Conservation (phyloP, 1,140 invertebrate genomes). For the Bombus soroeensis region DNA sequence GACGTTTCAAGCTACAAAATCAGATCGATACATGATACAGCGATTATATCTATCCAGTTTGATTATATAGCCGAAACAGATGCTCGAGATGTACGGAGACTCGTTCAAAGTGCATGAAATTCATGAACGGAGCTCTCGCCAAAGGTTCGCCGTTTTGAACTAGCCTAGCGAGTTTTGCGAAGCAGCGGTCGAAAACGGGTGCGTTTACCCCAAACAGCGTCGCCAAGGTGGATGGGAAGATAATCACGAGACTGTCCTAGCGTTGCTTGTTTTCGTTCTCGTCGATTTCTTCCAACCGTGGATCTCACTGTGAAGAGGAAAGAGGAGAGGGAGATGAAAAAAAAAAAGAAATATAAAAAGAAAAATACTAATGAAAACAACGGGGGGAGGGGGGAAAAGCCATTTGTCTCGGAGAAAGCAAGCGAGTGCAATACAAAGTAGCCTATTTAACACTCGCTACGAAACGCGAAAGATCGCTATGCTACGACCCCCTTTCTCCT, state of each 20-base stretch:
- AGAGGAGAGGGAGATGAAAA: not conserved
- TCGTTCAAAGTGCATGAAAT: no score
- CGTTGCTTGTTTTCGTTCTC: not conserved
- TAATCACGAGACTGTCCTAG: not conserved
- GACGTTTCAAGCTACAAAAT: no score
- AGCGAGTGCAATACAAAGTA: constrained; percentile 44
- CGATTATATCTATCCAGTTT: no score
- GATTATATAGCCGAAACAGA: no score
- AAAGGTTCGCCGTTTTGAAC: not conserved
- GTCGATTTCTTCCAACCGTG: not conserved
- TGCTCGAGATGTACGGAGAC: no score
- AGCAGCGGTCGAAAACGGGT: not conserved
- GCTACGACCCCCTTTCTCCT: not conserved
- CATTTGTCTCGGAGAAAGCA: constrained; percentile 47
- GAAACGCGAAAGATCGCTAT: constrained; percentile 41
- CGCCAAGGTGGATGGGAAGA: not conserved
- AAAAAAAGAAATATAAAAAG: not conserved
- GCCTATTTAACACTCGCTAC: constrained; percentile 45
- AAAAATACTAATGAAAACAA: not conserved
- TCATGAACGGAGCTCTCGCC: no score
- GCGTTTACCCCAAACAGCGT: not conserved
- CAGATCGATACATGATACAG: no score
- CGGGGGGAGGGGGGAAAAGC: not conserved
- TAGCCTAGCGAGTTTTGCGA: not conserved
- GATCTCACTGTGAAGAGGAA: not conserved